Evolutionary conservation across 2,113 vertebrate species (phyloP).

Genomic region (Ariopsis seemanni): DNA sequence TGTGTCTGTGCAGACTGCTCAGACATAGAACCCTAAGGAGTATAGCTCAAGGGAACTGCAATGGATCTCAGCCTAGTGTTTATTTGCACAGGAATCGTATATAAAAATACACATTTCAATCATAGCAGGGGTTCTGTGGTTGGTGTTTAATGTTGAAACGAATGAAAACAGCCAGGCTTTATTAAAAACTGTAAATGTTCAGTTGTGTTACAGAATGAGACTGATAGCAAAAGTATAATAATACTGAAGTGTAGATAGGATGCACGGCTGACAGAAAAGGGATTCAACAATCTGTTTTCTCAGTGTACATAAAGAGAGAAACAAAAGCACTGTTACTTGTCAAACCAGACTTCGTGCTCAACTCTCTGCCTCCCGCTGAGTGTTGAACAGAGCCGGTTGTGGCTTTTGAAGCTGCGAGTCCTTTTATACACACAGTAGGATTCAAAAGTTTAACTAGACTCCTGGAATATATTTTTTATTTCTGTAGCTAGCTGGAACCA

Average conservation of each 20-base stretch:
- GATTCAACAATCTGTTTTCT: background rate
- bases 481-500: background rate
- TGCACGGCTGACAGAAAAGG: background rate
- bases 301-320: background rate
- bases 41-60: background rate
- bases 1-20: background rate
- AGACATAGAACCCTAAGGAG: background rate
- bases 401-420: constrained; percentile 1
- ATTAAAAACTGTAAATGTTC: background rate
- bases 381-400: background rate
- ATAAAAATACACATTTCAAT: constrained; percentile 3
- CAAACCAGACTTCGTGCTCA: constrained; percentile 4
- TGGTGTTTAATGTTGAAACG: background rate
- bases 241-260: background rate
- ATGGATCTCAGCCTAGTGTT: background rate
- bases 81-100: background rate
- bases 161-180: background rate
- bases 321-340: constrained; percentile 17
- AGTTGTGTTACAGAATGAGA: background rate
- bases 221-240: background rate
- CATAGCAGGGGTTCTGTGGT: background rate
- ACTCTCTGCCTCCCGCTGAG: background rate
- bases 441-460: background rate
- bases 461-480: background rate
- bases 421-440: background rate